phyloP scores from a whole-genome alignment of 2,113 vertebrate genomes.

The Steatornis caripensis region DNA sequence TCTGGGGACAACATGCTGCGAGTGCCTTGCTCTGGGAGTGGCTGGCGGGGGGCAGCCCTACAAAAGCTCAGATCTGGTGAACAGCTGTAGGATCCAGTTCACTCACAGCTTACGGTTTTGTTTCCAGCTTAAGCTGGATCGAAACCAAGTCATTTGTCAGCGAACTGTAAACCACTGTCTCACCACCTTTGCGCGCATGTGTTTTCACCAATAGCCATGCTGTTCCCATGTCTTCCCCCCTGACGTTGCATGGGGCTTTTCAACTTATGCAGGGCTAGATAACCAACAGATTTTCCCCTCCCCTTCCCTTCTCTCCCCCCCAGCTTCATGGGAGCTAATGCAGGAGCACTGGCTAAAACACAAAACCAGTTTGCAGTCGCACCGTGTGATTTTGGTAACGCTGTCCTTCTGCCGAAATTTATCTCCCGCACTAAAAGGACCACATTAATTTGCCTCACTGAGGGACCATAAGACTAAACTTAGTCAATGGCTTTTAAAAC shows the following conservation, averaged over 20 bases:
- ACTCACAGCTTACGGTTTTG: not conserved
- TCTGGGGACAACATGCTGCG: not conserved
- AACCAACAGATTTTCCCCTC: not conserved
- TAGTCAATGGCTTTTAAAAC: not conserved
- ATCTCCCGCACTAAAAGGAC: not conserved
- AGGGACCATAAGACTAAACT: not conserved
- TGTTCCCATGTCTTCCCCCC: not conserved
- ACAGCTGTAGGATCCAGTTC: conserved; percentile 12
- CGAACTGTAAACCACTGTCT: conserved; percentile 19
- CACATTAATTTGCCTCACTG: not conserved
- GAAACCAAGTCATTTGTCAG: conserved; percentile 19
- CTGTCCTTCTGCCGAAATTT: not conserved
- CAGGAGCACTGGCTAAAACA: not conserved
- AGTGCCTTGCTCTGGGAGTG: not conserved
- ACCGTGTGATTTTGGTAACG: not conserved
- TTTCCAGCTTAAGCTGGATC: not conserved
- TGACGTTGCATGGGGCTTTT: fast-evolving
- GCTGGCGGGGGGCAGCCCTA: fast-evolving
- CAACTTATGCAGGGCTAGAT: not conserved
- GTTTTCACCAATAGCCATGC: not conserved
- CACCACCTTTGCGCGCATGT: not conserved
- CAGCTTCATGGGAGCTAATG: fast-evolving
- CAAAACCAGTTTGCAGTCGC: not conserved
- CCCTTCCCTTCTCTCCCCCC: not conserved
- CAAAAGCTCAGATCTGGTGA: not conserved